phyloP scores from a whole-genome alignment of 2,113 vertebrate species.

The Empidonax traillii region DNA sequence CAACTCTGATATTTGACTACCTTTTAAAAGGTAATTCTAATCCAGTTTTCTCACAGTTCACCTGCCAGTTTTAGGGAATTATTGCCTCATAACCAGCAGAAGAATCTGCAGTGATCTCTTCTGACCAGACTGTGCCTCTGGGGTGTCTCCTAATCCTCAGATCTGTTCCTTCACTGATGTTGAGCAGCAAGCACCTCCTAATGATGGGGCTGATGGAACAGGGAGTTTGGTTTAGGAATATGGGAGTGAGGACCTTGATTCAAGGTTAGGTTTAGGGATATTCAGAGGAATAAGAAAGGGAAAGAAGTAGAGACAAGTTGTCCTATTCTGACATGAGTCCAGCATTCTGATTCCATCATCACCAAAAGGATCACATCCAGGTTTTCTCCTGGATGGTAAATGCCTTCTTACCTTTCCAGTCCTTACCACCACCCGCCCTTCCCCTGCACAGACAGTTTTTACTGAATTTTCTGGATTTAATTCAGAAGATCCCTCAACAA shows the following conservation, averaged over 20 bases:
- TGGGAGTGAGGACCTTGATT: not conserved
- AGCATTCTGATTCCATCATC: not conserved
- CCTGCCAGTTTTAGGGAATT: not conserved
- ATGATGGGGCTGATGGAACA: not conserved
- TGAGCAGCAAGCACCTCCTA: not conserved
- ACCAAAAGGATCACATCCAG: not conserved
- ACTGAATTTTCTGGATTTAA: not conserved
- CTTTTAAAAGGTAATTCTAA: not conserved
- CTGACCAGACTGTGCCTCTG: not conserved
- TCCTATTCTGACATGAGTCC: not conserved
- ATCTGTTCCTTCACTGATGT: not conserved
- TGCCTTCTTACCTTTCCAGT: not conserved
- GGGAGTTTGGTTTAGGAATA: not conserved
- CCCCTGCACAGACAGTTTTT: not conserved
- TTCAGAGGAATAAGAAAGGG: not conserved
- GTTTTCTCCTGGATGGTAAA: not conserved
- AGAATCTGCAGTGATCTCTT: not conserved
- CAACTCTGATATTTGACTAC: not conserved
- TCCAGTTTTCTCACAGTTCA: not conserved
- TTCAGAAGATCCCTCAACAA: not conserved
- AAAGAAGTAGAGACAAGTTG: not conserved
- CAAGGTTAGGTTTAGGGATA: not conserved
- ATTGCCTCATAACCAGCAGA: not conserved
- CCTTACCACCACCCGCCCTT: not conserved
- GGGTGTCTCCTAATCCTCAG: constrained; percentile 1